phyloP scores from a whole-genome alignment of 64 coral and sea anemone genomes.

The Pachyseris speciosa region DNA sequence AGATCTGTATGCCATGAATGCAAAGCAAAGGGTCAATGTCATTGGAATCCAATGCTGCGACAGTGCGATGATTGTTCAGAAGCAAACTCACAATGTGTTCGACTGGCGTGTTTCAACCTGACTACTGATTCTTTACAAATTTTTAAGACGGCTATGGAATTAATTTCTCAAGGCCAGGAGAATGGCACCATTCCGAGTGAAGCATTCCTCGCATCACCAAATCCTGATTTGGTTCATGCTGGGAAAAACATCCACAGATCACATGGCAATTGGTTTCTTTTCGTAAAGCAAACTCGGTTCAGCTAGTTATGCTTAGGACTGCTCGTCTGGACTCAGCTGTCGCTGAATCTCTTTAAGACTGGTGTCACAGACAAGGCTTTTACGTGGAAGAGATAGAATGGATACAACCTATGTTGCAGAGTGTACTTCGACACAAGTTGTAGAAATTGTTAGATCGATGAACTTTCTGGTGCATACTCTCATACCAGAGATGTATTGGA shows the following conservation, averaged over 20 bases:
- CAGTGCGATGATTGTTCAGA: neutral
- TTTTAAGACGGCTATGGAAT: neutral
- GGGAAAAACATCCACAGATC: neutral
- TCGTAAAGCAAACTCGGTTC: neutral
- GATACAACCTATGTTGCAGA: neutral
- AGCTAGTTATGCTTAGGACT: neutral
- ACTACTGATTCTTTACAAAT: constrained; percentile 10
- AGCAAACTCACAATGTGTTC: neutral
- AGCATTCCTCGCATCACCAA: neutral
- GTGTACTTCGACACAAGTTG: neutral
- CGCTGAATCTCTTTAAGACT: neutral
- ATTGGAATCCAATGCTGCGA: neutral
- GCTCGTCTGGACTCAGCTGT: neutral
- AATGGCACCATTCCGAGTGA: neutral
- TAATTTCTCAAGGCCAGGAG: neutral
- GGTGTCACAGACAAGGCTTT: neutral
- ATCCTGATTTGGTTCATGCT: neutral
- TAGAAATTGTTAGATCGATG: neutral
- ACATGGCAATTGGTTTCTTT: neutral
- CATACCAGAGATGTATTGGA: constrained; percentile 54
- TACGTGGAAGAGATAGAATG: neutral
- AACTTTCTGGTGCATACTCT: constrained; percentile 1
- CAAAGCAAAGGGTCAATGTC: no score
- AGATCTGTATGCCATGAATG: no score
- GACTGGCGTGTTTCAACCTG: neutral